A percentile compares a stretch with the other conserved stretches of the same genome.
Conservation (phyloP, 1,140 invertebrate genomes). For the Eubasilissa regina region DNA sequence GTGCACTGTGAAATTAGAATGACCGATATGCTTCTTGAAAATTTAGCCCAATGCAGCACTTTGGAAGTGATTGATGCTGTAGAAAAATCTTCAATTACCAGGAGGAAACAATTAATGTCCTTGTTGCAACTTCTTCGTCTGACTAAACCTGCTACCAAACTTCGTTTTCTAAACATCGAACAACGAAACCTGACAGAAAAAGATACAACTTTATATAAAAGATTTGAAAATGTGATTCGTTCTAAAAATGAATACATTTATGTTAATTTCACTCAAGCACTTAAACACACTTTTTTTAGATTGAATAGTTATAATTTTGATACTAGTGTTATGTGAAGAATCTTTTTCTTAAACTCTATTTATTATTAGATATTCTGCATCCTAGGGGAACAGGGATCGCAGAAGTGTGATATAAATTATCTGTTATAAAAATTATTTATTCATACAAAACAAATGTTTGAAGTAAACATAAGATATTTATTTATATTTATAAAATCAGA, state of each 20-base stretch:
- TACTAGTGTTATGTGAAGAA: slow-evolving; percentile 8
- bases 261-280: slow-evolving; percentile 22
- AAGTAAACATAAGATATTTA: too few relatives aligned
- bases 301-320: slow-evolving; percentile 11
- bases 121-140: slow-evolving; percentile 1
- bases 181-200: slow-evolving; percentile 12
- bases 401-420: too few relatives aligned
- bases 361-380: too few relatives aligned
- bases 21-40: neutral
- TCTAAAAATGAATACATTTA: slow-evolving; percentile 27
- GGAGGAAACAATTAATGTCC: slow-evolving; percentile 19
- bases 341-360: too few relatives aligned
- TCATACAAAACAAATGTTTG: too few relatives aligned
- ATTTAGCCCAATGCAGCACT: neutral
- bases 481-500: too few relatives aligned
- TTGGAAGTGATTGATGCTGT: slow-evolving; percentile 24
- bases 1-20: slow-evolving; percentile 3
- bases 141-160: slow-evolving; percentile 2
- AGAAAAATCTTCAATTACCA: slow-evolving; percentile 1
- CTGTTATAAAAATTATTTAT: too few relatives aligned
- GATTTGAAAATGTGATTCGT: slow-evolving; percentile 19
- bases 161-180: slow-evolving; percentile 11
- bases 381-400: too few relatives aligned
- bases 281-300: slow-evolving; percentile 10
- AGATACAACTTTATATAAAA: slow-evolving; percentile 2